Evolutionary conservation across 1,140 invertebrate genomes (phyloP).

Genomic region (Doryteuthis pealeii): DNA sequence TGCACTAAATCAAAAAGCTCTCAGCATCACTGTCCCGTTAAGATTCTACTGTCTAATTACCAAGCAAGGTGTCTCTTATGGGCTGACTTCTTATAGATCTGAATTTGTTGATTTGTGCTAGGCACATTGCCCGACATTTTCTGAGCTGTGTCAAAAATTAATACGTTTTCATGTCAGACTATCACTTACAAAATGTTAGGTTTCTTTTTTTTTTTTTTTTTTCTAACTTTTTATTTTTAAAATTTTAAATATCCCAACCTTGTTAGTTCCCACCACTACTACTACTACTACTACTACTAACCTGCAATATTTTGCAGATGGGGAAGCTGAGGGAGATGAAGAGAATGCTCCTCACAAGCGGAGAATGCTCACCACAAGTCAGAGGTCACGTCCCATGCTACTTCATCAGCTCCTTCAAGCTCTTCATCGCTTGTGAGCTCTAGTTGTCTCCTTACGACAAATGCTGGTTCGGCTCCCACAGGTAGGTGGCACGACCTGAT

Average conservation of each 20-base stretch:
- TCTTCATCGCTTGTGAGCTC: constrained; percentile 6
- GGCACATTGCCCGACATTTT: not conserved
- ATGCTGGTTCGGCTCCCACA: constrained; percentile 10
- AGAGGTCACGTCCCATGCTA: not conserved
- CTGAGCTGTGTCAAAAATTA: not conserved
- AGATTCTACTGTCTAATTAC: not conserved
- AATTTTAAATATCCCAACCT: no score
- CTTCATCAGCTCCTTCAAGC: not conserved
- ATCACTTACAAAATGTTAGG: constrained; percentile 8
- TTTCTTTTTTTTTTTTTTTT: no score
- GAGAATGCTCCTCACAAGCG: constrained; percentile 1
- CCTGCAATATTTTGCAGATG: constrained; percentile 16
- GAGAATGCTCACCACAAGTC: constrained; percentile 3
- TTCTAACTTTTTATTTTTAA: not conserved
- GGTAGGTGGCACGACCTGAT: constrained; percentile 14
- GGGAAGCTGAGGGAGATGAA: not conserved
- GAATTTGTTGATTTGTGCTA: not conserved
- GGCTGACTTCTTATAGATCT: not conserved
- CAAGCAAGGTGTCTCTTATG: not conserved
- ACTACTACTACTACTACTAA: not conserved
- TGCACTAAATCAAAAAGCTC: no score
- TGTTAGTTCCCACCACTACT: not conserved
- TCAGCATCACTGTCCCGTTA: no score
- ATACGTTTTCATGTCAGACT: not conserved
- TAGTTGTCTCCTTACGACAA: constrained; percentile 3